Evolutionary conservation across 2,888 invertebrate species (phyloP).

Genomic region (Eupithecia vulgata): DNA sequence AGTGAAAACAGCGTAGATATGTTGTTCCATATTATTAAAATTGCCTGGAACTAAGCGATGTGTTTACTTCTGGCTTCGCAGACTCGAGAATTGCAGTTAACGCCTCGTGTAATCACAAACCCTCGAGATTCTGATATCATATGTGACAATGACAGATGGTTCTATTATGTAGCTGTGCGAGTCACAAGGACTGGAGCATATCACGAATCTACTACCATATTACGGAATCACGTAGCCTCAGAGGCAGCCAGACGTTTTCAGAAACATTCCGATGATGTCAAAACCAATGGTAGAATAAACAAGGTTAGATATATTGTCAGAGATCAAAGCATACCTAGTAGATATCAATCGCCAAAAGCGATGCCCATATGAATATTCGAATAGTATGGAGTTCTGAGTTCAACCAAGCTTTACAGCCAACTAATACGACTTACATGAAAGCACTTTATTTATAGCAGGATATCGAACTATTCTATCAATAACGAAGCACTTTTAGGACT

Average conservation of each 20-base stretch:
- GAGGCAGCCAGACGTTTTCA: background rate
- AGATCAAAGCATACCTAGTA: background rate
- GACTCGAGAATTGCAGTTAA: constrained; percentile 16
- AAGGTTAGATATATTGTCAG: background rate
- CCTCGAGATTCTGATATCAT: constrained; percentile 31
- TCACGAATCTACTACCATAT: constrained; percentile 1
- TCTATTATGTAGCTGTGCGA: constrained; percentile 41
- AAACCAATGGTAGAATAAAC: background rate
- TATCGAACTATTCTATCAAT: constrained; percentile 61
- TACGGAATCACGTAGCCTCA: background rate
- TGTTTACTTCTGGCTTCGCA: background rate
- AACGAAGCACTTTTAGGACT: constrained; percentile 61
- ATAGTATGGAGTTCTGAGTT: background rate
- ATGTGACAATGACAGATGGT: constrained; percentile 53
- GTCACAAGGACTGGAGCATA: constrained; percentile 2
- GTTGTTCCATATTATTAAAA: background rate
- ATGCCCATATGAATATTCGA: background rate
- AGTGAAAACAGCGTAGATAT: background rate
- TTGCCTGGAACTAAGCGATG: constrained; percentile 1
- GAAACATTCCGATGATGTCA: background rate
- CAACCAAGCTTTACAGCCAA: background rate
- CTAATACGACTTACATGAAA: constrained; percentile 4
- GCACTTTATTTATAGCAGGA: constrained; percentile 44
- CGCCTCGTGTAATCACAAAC: constrained; percentile 17
- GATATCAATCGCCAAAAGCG: background rate